phyloP scores from a whole-genome alignment of 2,113 vertebrate genomes.

The Hucho hucho region DNA sequence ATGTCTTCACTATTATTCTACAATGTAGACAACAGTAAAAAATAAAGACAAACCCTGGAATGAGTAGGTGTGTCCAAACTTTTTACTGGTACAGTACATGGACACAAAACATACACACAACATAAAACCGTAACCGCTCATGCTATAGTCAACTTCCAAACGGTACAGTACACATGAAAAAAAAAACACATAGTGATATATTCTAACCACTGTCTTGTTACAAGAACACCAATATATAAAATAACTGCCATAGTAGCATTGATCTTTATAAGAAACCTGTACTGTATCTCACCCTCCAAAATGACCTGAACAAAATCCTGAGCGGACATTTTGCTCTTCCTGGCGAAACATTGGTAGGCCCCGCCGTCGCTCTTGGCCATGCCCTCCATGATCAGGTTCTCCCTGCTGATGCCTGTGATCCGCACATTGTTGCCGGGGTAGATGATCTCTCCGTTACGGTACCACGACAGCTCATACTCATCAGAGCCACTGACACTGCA shows the following conservation, averaged over 20 bases:
- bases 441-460: conserved; percentile 93
- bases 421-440: conserved; percentile 89
- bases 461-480: conserved; percentile 95
- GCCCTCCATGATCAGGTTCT: conserved; percentile 95
- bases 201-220: too few species aligned
- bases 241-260: too few species aligned
- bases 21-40: too few species aligned
- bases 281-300: conserved; percentile 85
- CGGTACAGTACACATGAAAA: too few species aligned
- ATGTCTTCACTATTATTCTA: too few species aligned
- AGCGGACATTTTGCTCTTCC: conserved; percentile 92
- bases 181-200: too few species aligned
- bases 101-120: not conserved
- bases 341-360: conserved; percentile 96
- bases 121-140: too few species aligned
- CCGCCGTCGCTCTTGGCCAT: conserved; percentile 97
- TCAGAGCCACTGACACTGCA: conserved; percentile 91
- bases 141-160: too few species aligned
- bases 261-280: not conserved
- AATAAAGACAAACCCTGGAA: too few species aligned
- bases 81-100: not conserved
- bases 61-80: too few species aligned
- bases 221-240: too few species aligned
- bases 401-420: conserved; percentile 86
- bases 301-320: conserved; percentile 97